Conservation (phyloP, 2,888 invertebrate species). For the Lycocerus yunnanus region DNA sequence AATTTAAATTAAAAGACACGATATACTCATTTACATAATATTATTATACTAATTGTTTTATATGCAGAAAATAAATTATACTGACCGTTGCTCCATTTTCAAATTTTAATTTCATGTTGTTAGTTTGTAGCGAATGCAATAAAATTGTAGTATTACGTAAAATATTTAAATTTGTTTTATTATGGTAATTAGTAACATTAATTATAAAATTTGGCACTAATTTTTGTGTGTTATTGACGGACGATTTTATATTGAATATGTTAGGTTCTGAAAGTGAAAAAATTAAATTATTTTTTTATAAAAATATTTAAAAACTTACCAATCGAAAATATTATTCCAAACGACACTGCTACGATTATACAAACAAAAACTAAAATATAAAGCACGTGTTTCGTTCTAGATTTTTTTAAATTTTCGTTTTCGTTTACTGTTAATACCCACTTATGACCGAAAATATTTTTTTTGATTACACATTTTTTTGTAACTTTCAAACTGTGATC, state of each 20-base stretch:
- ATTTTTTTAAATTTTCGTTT: conserved; percentile 33
- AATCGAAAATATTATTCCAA: conserved; percentile 45
- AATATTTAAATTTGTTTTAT: not conserved
- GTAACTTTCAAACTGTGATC: conserved; percentile 40
- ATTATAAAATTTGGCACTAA: conserved; percentile 9
- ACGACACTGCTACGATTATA: conserved; percentile 43
- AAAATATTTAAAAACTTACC: conserved; percentile 37
- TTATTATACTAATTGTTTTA: not conserved
- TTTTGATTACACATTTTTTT: conserved; percentile 47
- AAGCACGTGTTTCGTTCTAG: conserved; percentile 34
- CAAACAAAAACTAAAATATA: conserved; percentile 46
- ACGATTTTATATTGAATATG: not conserved
- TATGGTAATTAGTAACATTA: not conserved
- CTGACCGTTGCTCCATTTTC: not conserved
- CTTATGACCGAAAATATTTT: conserved; percentile 50
- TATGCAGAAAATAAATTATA: not conserved
- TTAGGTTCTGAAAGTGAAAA: conserved; percentile 2
- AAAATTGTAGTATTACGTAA: not conserved
- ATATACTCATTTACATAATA: not conserved
- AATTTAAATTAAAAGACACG: not conserved
- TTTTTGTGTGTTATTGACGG: not conserved
- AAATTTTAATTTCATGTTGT: not conserved
- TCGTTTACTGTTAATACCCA: conserved; percentile 54
- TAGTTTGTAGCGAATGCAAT: not conserved
- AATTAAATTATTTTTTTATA: not conserved